A percentile compares a stretch with the other conserved stretches of the same genome.
Evolutionary conservation across 2,888 invertebrate species (phyloP).

Genomic region (Dascillus cervinus): DNA sequence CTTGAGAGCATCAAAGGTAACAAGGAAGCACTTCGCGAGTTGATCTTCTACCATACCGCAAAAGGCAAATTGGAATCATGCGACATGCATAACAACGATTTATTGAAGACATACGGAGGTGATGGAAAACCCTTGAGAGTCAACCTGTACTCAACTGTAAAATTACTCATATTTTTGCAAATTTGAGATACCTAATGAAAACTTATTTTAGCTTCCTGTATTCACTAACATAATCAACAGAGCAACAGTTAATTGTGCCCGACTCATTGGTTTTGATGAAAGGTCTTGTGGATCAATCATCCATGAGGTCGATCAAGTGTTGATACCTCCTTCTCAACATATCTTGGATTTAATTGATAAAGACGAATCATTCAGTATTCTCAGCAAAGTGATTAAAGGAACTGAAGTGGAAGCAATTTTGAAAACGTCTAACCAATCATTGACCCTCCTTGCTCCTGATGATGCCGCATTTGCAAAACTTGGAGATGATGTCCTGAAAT

Average conservation of each 20-base stretch:
- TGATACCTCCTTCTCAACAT: constrained; percentile 46
- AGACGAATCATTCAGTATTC: constrained; percentile 41
- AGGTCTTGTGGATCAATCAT: constrained; percentile 61
- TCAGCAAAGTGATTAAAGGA: constrained; percentile 40
- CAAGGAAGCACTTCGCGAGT: constrained; percentile 45
- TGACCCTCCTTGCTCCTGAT: constrained; percentile 53
- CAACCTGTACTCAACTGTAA: constrained; percentile 53
- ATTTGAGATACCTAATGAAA: too few species aligned
- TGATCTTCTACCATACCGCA: constrained; percentile 56
- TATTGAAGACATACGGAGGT: constrained; percentile 45
- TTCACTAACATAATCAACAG: constrained; percentile 51
- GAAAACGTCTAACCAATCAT: constrained; percentile 39
- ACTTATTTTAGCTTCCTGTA: constrained; percentile 44
- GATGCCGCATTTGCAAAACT: constrained; percentile 49
- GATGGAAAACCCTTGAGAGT: constrained; percentile 46
- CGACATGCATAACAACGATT: constrained; percentile 48
- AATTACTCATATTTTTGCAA: constrained; percentile 20
- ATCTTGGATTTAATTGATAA: constrained; percentile 45
- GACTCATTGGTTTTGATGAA: constrained; percentile 52
- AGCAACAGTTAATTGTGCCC: constrained; percentile 61
- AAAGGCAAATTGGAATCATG: constrained; percentile 50
- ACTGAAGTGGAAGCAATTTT: constrained; percentile 46
- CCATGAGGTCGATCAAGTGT: constrained; percentile 55
- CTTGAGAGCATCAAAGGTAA: constrained; percentile 38
- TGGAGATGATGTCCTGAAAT: constrained; percentile 41